Evolutionary conservation across 2,113 vertebrate species (phyloP), one percentile per base, ranked within the genome.

Genomic region (Chamaea fasciata): DNA sequence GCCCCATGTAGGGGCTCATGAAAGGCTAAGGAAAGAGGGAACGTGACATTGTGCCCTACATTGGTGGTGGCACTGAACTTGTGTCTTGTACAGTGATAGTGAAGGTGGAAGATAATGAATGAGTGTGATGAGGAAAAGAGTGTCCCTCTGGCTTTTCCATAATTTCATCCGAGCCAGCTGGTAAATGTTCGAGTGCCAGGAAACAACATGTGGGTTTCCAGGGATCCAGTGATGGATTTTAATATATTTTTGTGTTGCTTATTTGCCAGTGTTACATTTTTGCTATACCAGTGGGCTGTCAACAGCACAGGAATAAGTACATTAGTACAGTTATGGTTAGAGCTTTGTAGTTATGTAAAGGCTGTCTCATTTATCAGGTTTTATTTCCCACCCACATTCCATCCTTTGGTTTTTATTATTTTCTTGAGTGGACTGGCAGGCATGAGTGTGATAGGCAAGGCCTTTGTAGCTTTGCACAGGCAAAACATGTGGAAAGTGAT

Each of bases 41-140:
- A 4, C 16, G 5, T 19, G 33, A 3, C 27, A 2, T 23, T 44
- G 9, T 56, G 21, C 35, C 22, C 18, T 80, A 3, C 18, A 0
- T 11, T 80, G 44, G 15, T 59, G 15, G 50, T 53, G 78, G 11
- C 41, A 9, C 3, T 0, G 35, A 64, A 31, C 13, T 88, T 68
- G 41, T 27, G 5, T 83, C 47, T 82, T 24, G 23, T n/a, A 23
- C 19, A 39, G 47, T 8, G 39, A 64, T 70, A 39, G 16, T 19
- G 63, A 39, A 62, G 46, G 24, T 85, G 79, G 56, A 60, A 60
- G 63, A 9, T 12, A 46, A 37, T 39, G n/a, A 74, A 59, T 68
- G 35, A 74, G 11, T 65, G 22, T 71, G 44, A 6, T 44, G 52
- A 85, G 56, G 52, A 39, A 70, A 75, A 4, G 15, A 14, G 23